Evolutionary conservation across 2,113 vertebrate species (phyloP), one percentile per base, ranked within the genome.

Genomic region (Otus sunia): DNA sequence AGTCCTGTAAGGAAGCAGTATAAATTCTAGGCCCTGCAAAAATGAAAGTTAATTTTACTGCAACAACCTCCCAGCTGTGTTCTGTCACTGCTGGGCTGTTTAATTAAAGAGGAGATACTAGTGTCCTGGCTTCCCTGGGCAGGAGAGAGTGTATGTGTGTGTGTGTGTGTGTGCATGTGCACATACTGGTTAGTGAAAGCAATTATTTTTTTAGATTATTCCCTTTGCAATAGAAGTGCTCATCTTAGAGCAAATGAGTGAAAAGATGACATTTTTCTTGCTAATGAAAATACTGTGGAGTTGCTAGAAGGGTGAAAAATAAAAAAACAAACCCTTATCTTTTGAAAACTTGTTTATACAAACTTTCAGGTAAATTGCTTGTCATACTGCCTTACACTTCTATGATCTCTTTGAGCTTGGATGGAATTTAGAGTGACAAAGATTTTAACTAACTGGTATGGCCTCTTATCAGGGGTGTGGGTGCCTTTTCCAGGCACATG

Each of bases 131-230:
- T 17, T 60, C 52, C 32, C 25, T 2, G 3, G 6, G 43, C 12
- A 36, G 60, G 56, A 36, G 3, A 26, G 29, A 10, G 32, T 12
- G 32, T 4, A 2, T 14, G 41, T 43, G 43, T 12, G 4, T 4
- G 4, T 6, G 27, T 14, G 11, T 20, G 34, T 18, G 2, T 30
- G 32, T 12, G 7, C 9, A 16, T 23, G 26, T 9, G 32, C 29
- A 8, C 64, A 27, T 13, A 16, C 1, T 6, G 26, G 9, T 45
- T 20, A 25, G 15, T 12, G 32, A 9, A 55, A 43, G 20, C 5
- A 34, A 3, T 8, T 6, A 15, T 6, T 0, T 23, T 29, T 45
- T 66, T 13, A 25, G 29, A 6, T 52, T 0, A 18, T 55, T 47
- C 15, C 41, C 17, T 34, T 32, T 56, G 17, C 19, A 53, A 4